phyloP scores from a whole-genome alignment of 35 echinoderm and acorn worm species.

The Patiria miniata region DNA sequence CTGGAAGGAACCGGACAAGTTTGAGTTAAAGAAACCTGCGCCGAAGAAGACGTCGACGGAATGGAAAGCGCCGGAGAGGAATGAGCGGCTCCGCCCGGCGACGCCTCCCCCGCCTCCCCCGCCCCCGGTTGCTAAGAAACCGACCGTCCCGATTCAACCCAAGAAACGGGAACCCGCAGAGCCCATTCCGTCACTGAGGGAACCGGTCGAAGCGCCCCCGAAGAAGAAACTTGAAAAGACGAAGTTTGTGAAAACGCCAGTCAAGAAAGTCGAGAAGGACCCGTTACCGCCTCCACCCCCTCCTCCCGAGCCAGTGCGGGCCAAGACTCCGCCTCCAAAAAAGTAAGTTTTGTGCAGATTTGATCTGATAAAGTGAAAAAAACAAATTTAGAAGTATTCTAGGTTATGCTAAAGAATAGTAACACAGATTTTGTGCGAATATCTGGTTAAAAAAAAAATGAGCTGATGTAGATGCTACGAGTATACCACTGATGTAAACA shows the following conservation, averaged over 20 bases:
- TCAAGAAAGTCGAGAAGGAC: neutral
- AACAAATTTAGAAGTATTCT: no score
- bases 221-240: conserved; percentile 3
- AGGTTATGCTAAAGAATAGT: no score
- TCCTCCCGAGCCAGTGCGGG: conserved; percentile 19
- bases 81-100: conserved; percentile 31
- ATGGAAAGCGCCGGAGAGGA: conserved; percentile 62
- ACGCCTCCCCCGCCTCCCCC: conserved; percentile 62
- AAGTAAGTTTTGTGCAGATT: neutral
- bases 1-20: conserved; percentile 78
- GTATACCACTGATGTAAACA: no score
- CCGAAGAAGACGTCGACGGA: conserved; percentile 34
- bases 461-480: no score
- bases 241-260: conserved; percentile 17
- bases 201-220: neutral
- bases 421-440: no score
- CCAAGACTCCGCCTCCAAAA: neutral
- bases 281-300: conserved; percentile 37
- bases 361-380: no score
- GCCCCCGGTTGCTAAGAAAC: conserved; percentile 44
- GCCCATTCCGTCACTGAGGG: conserved; percentile 14
- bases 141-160: conserved; percentile 38
- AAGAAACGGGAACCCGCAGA: conserved; percentile 42
- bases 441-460: no score
- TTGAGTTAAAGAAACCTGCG: conserved; percentile 58